Evolutionary conservation across 2,797 vertebrate genomes (phyloP).

Genomic region (Oceanodroma leucorhoa): DNA sequence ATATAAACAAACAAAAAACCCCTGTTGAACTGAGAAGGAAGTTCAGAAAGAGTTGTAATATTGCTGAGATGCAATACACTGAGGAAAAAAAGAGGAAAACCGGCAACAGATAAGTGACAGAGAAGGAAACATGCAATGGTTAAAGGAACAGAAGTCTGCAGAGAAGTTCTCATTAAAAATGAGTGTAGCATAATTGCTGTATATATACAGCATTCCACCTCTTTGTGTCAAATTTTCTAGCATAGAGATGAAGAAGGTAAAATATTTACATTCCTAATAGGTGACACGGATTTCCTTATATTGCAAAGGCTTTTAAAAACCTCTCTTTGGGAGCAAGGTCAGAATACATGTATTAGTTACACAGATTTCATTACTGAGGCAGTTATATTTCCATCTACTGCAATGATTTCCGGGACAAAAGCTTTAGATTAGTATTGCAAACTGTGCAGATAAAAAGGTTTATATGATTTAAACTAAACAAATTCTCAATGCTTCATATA

Average conservation of each 20-base stretch:
- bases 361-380: neutral
- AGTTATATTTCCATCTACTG: neutral
- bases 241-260: neutral
- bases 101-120: neutral
- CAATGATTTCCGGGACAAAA: neutral
- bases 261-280: neutral
- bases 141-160: neutral
- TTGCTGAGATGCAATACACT: neutral
- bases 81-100: neutral
- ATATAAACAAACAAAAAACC: neutral
- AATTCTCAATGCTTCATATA: neutral
- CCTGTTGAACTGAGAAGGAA: neutral
- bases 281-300: neutral
- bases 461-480: neutral
- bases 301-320: neutral
- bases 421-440: neutral
- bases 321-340: neutral
- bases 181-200: neutral
- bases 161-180: neutral
- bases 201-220: neutral
- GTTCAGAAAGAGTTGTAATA: neutral
- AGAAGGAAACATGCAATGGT: neutral
- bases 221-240: neutral
- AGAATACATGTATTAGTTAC: neutral
- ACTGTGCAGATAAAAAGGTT: neutral